Conservation (phyloP, 1,140 invertebrate species). For the Akabosia matsudoensis region DNA sequence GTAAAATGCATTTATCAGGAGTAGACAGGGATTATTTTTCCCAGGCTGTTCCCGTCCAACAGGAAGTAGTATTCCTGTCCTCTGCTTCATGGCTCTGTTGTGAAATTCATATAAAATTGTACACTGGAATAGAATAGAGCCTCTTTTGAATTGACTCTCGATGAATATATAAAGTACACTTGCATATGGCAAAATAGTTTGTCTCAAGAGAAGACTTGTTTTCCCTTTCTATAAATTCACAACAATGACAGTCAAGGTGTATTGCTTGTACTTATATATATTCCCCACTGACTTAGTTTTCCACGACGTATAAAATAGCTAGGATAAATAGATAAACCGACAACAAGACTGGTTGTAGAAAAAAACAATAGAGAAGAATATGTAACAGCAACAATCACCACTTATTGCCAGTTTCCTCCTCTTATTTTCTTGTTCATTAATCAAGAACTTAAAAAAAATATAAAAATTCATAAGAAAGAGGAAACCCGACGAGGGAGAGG, state of each 20-base stretch:
- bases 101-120: constrained; percentile 9
- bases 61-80: constrained; percentile 19
- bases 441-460: neutral
- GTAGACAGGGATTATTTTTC: constrained; percentile 4
- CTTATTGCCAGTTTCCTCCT: neutral
- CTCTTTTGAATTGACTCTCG: neutral
- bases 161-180: too few relatives aligned
- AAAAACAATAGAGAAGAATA: neutral
- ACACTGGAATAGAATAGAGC: neutral
- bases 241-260: too few relatives aligned
- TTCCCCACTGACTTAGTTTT: constrained; percentile 18
- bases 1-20: neutral
- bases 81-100: neutral
- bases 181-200: neutral
- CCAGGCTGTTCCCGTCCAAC: constrained; percentile 21
- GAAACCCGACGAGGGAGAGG: neutral
- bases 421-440: constrained; percentile 20
- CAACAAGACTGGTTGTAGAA: neutral
- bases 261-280: neutral
- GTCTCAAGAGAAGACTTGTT: neutral
- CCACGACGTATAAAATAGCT: neutral
- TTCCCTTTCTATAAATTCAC: too few relatives aligned
- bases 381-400: neutral
- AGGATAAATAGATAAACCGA: constrained; percentile 6
- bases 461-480: neutral